phyloP scores from a whole-genome alignment of 2,797 vertebrate species.

The Buphagus erythrorhynchus region DNA sequence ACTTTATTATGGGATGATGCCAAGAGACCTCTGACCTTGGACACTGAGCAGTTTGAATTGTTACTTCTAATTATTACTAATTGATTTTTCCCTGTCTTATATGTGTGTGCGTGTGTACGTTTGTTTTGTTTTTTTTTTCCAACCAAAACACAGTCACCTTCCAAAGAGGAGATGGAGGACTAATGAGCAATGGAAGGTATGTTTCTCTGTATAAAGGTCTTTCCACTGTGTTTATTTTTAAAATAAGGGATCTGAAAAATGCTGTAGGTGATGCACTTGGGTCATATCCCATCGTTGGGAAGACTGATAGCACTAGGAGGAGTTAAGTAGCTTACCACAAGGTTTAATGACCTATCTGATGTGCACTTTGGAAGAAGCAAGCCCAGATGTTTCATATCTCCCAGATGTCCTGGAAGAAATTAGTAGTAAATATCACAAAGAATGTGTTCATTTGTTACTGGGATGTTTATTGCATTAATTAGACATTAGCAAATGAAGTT shows the following conservation, averaged over 20 bases:
- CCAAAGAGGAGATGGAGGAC: conserved; percentile 96
- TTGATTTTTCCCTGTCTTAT: conserved; percentile 51
- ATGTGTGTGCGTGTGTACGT: conserved; percentile 5
- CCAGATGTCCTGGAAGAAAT: conserved; percentile 83
- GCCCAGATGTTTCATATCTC: conserved; percentile 89
- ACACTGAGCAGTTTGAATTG: neutral
- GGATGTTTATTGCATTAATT: conserved; percentile 97
- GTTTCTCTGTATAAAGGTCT: conserved; percentile 25
- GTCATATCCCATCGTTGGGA: conserved; percentile 43
- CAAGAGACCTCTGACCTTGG: neutral
- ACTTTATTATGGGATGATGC: conserved; percentile 54
- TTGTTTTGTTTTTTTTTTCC: conserved; percentile 36
- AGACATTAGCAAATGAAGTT: conserved; percentile 96
- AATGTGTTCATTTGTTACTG: conserved; percentile 91
- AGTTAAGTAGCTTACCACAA: conserved; percentile 70
- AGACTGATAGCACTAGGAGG: conserved; percentile 58
- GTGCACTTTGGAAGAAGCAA: conserved; percentile 79
- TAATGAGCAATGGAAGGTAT: conserved; percentile 99
- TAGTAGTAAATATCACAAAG: conserved; percentile 79
- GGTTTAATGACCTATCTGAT: conserved; percentile 77
- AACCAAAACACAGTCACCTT: conserved; percentile 88
- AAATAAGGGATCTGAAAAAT: conserved; percentile 41
- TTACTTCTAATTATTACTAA: conserved; percentile 55
- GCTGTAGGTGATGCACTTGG: neutral
- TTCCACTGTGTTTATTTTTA: conserved; percentile 25